phyloP scores from a whole-genome alignment of 2,113 vertebrate genomes.

The Turnix velox region DNA sequence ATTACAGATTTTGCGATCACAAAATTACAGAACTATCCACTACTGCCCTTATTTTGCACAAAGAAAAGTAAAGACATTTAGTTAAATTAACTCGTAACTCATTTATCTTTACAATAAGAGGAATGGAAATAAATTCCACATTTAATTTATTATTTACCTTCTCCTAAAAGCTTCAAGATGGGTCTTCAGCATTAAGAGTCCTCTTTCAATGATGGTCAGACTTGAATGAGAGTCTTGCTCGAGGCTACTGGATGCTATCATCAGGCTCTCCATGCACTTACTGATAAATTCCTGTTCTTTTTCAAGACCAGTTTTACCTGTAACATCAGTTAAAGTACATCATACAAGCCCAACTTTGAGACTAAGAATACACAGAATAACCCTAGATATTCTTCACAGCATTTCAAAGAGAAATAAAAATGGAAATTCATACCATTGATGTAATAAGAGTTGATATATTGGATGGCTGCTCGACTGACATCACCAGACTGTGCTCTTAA shows the following conservation, averaged over 20 bases:
- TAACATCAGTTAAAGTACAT: slow-evolving; percentile 32
- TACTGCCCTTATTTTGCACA: background rate
- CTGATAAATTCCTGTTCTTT: slow-evolving; percentile 99
- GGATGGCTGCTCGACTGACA: slow-evolving; percentile 96
- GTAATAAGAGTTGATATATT: slow-evolving; percentile 99
- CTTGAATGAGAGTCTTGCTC: slow-evolving; percentile 93
- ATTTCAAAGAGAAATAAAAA: background rate
- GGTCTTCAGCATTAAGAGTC: slow-evolving; percentile 97
- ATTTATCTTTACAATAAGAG: background rate
- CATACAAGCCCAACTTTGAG: background rate
- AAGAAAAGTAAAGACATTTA: background rate
- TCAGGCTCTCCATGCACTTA: slow-evolving; percentile 99
- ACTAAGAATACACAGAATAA: background rate
- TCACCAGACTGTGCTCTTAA: slow-evolving; percentile 94
- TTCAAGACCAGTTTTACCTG: slow-evolving; percentile 95
- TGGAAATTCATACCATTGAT: slow-evolving; percentile 86
- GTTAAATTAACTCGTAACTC: background rate
- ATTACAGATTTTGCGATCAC: background rate
- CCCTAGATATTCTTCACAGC: background rate
- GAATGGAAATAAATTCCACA: background rate
- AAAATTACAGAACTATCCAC: background rate
- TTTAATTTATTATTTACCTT: slow-evolving; percentile 75
- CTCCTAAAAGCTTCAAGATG: slow-evolving; percentile 97
- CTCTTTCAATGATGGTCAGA: slow-evolving; percentile 95
- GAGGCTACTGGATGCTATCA: slow-evolving; percentile 94